These are phyloP conservation scores for Sula dactylatra DNA, from an alignment of 2,113 vertebrate genomes.

Conservation along the genomic window DNA sequence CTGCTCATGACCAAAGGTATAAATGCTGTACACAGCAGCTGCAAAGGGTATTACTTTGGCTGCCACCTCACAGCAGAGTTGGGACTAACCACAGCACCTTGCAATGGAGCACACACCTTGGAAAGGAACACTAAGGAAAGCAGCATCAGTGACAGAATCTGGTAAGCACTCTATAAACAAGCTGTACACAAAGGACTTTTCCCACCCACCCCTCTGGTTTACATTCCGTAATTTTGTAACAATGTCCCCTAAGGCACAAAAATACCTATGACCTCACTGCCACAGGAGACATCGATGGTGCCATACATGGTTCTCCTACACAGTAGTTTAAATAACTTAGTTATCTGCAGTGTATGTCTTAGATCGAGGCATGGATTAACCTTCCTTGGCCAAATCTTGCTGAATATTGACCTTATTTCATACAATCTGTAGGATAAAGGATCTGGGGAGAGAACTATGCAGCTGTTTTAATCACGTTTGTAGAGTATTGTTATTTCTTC, in stretches of 20 bases:
- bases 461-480: background rate
- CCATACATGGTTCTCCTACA: conserved; percentile 66
- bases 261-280: conserved; percentile 64
- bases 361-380: conserved; percentile 59
- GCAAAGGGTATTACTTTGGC: background rate
- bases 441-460: conserved; percentile 45
- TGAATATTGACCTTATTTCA: conserved; percentile 66
- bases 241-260: conserved; percentile 74
- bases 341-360: conserved; percentile 66
- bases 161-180: conserved; percentile 48
- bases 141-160: background rate
- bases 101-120: background rate
- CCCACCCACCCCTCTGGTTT: conserved; percentile 55
- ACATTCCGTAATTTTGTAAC: conserved; percentile 58
- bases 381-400: conserved; percentile 64
- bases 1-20: background rate
- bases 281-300: conserved; percentile 67
- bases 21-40: background rate
- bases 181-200: conserved; percentile 46
- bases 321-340: conserved; percentile 68
- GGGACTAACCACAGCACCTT: background rate
- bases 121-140: conserved; percentile 8
- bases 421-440: conserved; percentile 38
- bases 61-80: background rate
- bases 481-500: background rate